These are phyloP conservation scores for Cephalopholis sonnerati DNA, from an alignment of 2,113 vertebrate genomes.

Conservation along the genomic window DNA sequence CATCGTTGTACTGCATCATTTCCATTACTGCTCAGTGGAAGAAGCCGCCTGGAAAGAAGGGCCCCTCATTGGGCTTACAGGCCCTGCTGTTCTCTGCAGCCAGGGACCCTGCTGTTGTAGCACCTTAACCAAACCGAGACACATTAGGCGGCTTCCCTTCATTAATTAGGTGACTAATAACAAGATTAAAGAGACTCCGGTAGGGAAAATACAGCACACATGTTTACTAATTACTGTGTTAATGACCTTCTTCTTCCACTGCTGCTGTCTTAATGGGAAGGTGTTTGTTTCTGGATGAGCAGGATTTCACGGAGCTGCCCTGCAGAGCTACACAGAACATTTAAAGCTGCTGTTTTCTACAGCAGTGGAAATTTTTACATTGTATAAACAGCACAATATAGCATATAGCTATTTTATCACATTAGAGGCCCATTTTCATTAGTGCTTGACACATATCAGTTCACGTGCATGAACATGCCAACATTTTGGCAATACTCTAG, in stretches of 20 bases:
- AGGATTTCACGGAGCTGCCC: not conserved
- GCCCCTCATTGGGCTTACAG: not conserved
- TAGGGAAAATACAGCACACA: constrained; percentile 2
- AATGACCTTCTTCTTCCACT: constrained; percentile 17
- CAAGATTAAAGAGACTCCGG: constrained; percentile 13
- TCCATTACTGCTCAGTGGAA: too few species aligned
- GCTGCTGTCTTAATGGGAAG: constrained; percentile 27
- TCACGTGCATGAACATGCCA: too few species aligned
- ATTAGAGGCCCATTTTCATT: too few species aligned
- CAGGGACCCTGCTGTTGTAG: not conserved
- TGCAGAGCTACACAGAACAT: not conserved
- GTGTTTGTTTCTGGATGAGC: constrained; percentile 14
- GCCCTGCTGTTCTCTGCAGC: not conserved
- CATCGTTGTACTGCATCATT: too few species aligned
- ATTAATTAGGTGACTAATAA: constrained; percentile 22
- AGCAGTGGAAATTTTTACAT: not conserved
- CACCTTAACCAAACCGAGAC: not conserved
- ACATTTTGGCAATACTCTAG: too few species aligned
- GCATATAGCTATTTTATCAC: not conserved
- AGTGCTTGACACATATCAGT: too few species aligned
- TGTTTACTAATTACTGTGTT: constrained; percentile 33
- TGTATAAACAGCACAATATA: not conserved
- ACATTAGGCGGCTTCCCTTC: constrained; percentile 8
- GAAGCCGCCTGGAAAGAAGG: not conserved
- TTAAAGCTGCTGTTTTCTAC: not conserved